Percentiles rank a stretch among this genome's conserved stretches.
phyloP scores from a whole-genome alignment of 2,888 invertebrate genomes.

The Scaptomyza tumidula region DNA sequence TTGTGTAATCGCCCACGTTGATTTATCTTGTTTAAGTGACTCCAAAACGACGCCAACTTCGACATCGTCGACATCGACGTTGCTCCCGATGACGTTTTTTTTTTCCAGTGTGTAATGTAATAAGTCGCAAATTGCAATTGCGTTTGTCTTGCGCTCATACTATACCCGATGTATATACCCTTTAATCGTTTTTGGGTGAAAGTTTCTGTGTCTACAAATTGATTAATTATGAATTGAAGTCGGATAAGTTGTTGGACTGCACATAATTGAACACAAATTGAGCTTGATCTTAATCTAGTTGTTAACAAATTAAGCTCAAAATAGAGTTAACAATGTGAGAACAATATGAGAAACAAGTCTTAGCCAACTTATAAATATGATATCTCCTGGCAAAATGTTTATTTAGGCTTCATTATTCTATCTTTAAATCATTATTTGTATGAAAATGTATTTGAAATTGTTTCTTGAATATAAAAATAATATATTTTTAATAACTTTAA shows the following conservation, averaged over 20 bases:
- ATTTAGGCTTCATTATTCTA: too few relatives aligned
- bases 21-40: conserved; percentile 78
- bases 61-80: conserved; percentile 14
- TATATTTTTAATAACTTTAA: too few relatives aligned
- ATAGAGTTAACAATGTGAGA: neutral
- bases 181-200: conserved; percentile 18
- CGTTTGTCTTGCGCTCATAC: neutral
- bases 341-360: neutral
- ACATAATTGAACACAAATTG: neutral
- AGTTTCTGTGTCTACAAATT: neutral
- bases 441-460: too few relatives aligned
- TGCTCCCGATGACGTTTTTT: conserved; percentile 37
- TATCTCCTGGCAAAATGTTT: too few relatives aligned
- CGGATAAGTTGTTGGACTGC: neutral
- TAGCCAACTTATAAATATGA: too few relatives aligned
- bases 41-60: conserved; percentile 54
- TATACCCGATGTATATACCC: conserved; percentile 19
- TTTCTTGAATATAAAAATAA: too few relatives aligned
- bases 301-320: neutral
- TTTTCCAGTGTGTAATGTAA: conserved; percentile 66
- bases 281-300: neutral
- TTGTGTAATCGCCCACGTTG: conserved; percentile 79
- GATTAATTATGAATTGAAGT: neutral
- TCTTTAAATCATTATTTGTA: too few relatives aligned
- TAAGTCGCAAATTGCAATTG: conserved; percentile 63